phyloP scores from a whole-genome alignment of 2,113 vertebrate genomes.

The Suncus etruscus region DNA sequence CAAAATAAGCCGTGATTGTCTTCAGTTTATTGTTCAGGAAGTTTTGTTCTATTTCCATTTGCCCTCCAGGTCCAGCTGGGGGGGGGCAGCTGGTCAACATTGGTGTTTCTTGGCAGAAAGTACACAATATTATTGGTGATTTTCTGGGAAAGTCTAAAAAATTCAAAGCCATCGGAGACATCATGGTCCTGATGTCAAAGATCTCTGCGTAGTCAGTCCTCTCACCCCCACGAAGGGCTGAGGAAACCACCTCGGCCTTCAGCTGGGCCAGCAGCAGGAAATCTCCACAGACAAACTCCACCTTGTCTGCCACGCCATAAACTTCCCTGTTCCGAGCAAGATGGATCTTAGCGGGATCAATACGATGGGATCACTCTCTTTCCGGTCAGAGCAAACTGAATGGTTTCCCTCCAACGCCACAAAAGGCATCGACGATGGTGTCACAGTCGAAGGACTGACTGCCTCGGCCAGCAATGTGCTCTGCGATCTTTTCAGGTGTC shows the following conservation, averaged over 20 bases:
- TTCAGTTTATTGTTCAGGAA: conserved; percentile 98
- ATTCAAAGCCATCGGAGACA: conserved; percentile 87
- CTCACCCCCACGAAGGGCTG: too few species aligned
- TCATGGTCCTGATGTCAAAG: too few species aligned
- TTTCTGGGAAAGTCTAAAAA: conserved; percentile 94
- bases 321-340: conserved; percentile 94
- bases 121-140: conserved; percentile 96
- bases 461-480: conserved; percentile 94
- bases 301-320: conserved; percentile 90
- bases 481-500: conserved; percentile 97
- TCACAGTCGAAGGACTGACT: conserved; percentile 86
- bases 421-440: conserved; percentile 95
- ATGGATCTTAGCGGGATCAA: conserved; percentile 91
- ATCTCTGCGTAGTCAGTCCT: too few species aligned
- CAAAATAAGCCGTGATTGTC: conserved; percentile 98
- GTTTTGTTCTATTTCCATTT: conserved; percentile 99
- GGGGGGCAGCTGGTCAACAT: conserved; percentile 97
- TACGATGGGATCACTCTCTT: conserved; percentile 95
- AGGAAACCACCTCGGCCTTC: too few species aligned
- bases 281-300: conserved; percentile 95
- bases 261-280: conserved; percentile 92
- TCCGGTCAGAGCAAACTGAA: conserved; percentile 96
- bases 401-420: conserved; percentile 98
- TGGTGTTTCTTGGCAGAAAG: conserved; percentile 97
- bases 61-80: conserved; percentile 95